A percentile compares a stretch with the other conserved stretches of the same genome.
phyloP scores from a whole-genome alignment of 2,888 invertebrate species.

The Neoscelio sp. region DNA sequence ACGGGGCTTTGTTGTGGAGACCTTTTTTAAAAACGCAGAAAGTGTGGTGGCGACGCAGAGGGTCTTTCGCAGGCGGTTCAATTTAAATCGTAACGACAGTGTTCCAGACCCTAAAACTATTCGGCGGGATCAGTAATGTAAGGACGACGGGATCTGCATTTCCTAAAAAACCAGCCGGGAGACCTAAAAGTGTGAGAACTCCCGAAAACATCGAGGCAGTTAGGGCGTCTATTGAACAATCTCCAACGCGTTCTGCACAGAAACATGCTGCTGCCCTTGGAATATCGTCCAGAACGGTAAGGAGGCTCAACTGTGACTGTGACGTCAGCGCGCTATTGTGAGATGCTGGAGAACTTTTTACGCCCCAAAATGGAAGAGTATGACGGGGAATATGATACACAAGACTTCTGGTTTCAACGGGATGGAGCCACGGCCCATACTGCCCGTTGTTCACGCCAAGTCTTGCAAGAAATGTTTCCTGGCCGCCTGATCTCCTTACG shows the following conservation, averaged over 20 bases:
- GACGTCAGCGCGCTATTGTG: too few species aligned
- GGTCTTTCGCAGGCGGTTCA: slow-evolving; percentile 21
- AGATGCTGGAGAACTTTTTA: slow-evolving; percentile 73
- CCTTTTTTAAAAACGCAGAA: slow-evolving; percentile 52
- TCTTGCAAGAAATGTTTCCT: too few species aligned
- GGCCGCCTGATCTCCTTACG: too few species aligned
- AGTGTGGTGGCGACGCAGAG: slow-evolving; percentile 33
- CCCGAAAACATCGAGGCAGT: slow-evolving; percentile 14
- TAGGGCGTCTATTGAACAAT: slow-evolving; percentile 29
- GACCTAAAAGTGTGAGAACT: slow-evolving; percentile 12
- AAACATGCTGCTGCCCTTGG: slow-evolving; percentile 73
- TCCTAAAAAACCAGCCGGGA: slow-evolving; percentile 5
- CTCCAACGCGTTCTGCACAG: slow-evolving; percentile 65
- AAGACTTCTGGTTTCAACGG: too few species aligned
- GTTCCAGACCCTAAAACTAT: slow-evolving; percentile 39
- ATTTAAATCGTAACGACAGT: slow-evolving; percentile 22
- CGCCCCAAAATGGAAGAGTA: too few species aligned
- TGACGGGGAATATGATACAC: too few species aligned
- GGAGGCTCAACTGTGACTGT: too few species aligned
- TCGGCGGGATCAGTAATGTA: slow-evolving; percentile 19
- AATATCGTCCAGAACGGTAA: slow-evolving; percentile 69
- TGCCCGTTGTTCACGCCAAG: too few species aligned
- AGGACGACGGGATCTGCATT: slow-evolving; percentile 24
- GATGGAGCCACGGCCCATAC: too few species aligned
- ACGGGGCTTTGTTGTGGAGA: slow-evolving; percentile 63